Base-by-base conservation (phyloP, 2,888 invertebrate species). In the Ypsolopha scabrella region DNA sequence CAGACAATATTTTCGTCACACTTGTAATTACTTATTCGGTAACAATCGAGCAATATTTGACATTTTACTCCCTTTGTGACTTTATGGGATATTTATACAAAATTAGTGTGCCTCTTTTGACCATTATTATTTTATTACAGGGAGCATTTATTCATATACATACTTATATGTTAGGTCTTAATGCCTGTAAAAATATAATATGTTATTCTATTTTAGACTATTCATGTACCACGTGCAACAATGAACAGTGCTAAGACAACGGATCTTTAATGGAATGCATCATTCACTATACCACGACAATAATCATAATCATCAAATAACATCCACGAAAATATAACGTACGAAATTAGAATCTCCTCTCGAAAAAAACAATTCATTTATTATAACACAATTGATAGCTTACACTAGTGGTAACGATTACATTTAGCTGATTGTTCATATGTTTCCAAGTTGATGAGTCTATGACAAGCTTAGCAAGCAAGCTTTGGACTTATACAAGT, bases 401-500 rank as follows among this genome's bases (percentile, higher is more conserved):
- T 79, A 83, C 68, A 74, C 83, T 86, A 86, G 74, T 86, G 85
- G 85, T 86, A 86, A 86, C 86, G 81, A 82, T 76, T 80, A 81
- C 75, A 79, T 77, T 75, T 57, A 75, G 72, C 64, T 60, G 68
- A 65, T 68, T 67, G 61, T 64, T 68, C 59, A 60, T 66, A 72
- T 68, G 35, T 24, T 49, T 49, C 8, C 64, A 56, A 64, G 67
- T 65, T 64, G 60, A 61, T 56, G 63, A 66, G 59, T 53, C 60
- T 57, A 60, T 34, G 46, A 34, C 39, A 35, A 46, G 35, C 34
- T 46, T 24, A 46, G 35, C 35, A 34, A 10, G 46, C 33, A 33
- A 10, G 24, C 24, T 24, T 24, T 24, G 24, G 24, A 24, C 24
- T 24, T 24, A 3, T 24, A 24, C 4, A 24, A 24, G 24, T 24